Conservation (phyloP, 1,140 invertebrate genomes). For the Ladona fulva region DNA sequence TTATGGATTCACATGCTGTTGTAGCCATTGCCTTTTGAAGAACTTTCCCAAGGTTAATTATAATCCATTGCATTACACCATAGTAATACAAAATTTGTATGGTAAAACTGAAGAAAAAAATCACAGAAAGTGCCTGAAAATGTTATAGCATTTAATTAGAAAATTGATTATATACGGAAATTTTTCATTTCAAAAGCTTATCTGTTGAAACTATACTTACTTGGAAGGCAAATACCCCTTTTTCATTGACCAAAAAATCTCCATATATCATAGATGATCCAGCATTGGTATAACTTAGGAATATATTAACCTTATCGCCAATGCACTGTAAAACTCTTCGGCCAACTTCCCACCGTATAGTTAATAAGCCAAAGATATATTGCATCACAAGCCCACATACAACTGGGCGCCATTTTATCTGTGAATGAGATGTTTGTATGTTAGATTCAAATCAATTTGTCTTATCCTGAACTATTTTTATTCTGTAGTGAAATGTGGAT, state of each 20-base stretch:
- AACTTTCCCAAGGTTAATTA: constrained; percentile 69
- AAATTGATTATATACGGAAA: too few relatives aligned
- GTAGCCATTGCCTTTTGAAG: constrained; percentile 68
- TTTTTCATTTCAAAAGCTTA: too few relatives aligned
- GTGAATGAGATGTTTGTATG: constrained; percentile 15
- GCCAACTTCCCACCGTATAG: constrained; percentile 75
- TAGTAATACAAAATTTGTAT: constrained; percentile 81
- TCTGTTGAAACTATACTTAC: constrained; percentile 41
- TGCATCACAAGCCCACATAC: constrained; percentile 73
- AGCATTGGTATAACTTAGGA: constrained; percentile 64
- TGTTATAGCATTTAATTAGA: constrained; percentile 16
- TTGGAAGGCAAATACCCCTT: constrained; percentile 68
- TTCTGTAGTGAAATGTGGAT: too few relatives aligned
- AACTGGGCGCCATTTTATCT: constrained; percentile 70
- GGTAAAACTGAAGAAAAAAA: constrained; percentile 85
- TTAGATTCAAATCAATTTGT: too few relatives aligned
- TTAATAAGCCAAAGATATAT: constrained; percentile 75
- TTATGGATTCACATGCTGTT: constrained; percentile 85
- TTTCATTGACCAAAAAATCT: constrained; percentile 46
- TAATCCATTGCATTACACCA: constrained; percentile 78
- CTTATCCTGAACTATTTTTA: too few relatives aligned
- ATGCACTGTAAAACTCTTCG: constrained; percentile 68
- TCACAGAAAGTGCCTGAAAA: constrained; percentile 64
- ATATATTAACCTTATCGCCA: constrained; percentile 66
- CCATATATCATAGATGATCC: constrained; percentile 85